Base-by-base conservation (phyloP, 2,888 invertebrate genomes). In the Myopa testacea region DNA sequence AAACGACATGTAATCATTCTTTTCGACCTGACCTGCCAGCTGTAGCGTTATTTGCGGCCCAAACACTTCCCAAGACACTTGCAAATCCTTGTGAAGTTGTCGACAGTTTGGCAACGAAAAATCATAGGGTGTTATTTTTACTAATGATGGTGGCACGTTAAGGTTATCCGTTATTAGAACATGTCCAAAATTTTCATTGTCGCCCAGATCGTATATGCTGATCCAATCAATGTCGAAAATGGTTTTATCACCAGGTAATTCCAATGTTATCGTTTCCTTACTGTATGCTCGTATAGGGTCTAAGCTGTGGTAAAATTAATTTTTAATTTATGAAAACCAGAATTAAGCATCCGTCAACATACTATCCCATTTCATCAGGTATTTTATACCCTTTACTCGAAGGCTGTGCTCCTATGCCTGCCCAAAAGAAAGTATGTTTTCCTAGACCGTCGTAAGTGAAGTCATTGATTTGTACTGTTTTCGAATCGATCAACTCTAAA, bases 291-390 rank as follows among this genome's bases (percentile, higher is more conserved):
- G 91, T 69, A 97, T 89, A 3, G 95, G 93, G 89, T 96, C 96
- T 84, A 97, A 89, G 89, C 96, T 96, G 85, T 6, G 77, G 73
- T 10, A n/a, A 52, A 52, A 73, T 50, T n/a, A 60, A 45, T 40
- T n/a, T 45, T 70, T 12, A 76, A 75, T 55, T 52, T 67, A 16
- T 45, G 5, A 10, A n/a, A 38, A 38, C 10, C 16, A 38, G n/a
- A 37, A 12, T 40, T 45, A n/a, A n/a, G 19, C 45, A 67, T 60
- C 12, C n/a, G 26, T 55, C 1, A 71, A 93, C 96, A 94, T 90
- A 97, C 96, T 96, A 97, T 91, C 97, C 97, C 84, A 94, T 92
- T 89, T 97, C 97, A 88, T 97, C 96, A 0, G 97, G 96, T 80
- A 97, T 93, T 90, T 94, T 94, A 82, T 90, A 90, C 0, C 97